Evolutionary conservation across 1,140 invertebrate genomes (phyloP).

Genomic region (Zaprionus camerounensis): DNA sequence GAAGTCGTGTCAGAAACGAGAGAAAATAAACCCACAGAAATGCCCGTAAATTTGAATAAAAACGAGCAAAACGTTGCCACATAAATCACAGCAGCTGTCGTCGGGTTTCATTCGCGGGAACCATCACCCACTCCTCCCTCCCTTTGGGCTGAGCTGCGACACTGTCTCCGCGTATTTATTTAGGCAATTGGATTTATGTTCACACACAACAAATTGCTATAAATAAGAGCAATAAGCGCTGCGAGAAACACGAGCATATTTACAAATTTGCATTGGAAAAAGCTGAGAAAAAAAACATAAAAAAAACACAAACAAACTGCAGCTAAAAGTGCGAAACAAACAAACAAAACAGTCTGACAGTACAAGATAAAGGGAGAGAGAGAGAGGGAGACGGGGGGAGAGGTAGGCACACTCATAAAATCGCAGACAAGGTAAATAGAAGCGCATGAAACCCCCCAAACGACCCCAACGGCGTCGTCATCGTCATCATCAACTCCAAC

Average conservation of each 20-base stretch:
- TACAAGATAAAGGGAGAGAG: background rate
- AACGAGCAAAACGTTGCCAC: slow-evolving; percentile 43
- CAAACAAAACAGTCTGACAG: slow-evolving; percentile 24
- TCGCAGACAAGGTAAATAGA: slow-evolving; percentile 75
- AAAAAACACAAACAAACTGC: slow-evolving; percentile 44
- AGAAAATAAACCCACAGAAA: slow-evolving; percentile 8
- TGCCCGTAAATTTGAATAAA: slow-evolving; percentile 47
- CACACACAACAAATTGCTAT: slow-evolving; percentile 52
- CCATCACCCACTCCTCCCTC: background rate
- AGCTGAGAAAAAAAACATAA: slow-evolving; percentile 22
- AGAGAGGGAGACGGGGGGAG: slow-evolving; percentile 1
- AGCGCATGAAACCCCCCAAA: slow-evolving; percentile 17
- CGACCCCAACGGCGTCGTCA: slow-evolving; percentile 40
- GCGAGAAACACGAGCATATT: slow-evolving; percentile 45
- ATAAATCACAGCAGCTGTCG: slow-evolving; percentile 52
- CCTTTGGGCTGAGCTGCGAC: background rate
- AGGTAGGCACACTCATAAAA: slow-evolving; percentile 43
- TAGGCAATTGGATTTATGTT: slow-evolving; percentile 68
- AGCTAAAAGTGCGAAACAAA: slow-evolving; percentile 49
- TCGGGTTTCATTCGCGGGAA: slow-evolving; percentile 22
- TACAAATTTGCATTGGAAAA: slow-evolving; percentile 56
- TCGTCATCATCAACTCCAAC: slow-evolving; percentile 26
- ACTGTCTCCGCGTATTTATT: slow-evolving; percentile 41
- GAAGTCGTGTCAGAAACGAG: slow-evolving; percentile 4
- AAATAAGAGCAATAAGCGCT: slow-evolving; percentile 61